phyloP scores from a whole-genome alignment of 2,797 vertebrate genomes.

The Ficedula albicollis region DNA sequence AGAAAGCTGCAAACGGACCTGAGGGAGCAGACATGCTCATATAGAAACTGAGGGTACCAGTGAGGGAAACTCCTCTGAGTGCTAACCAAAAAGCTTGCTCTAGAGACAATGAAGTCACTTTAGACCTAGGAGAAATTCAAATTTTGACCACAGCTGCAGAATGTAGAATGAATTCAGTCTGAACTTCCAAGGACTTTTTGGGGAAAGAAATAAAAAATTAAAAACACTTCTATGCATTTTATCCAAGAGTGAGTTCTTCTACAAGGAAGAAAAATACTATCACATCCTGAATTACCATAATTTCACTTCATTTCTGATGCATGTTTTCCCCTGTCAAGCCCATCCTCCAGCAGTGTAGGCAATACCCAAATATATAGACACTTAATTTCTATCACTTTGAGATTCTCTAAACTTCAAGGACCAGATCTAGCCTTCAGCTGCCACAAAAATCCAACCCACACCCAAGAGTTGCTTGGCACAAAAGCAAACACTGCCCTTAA shows the following conservation, averaged over 20 bases:
- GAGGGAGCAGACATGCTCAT: not conserved
- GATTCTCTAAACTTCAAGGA: not conserved
- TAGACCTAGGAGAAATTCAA: not conserved
- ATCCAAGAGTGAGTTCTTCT: not conserved
- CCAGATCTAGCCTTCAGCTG: not conserved
- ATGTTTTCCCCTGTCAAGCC: not conserved
- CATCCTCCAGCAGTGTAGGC: not conserved
- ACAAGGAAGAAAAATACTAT: not conserved
- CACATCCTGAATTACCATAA: not conserved
- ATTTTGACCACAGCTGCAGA: not conserved
- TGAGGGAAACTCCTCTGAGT: not conserved
- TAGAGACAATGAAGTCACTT: not conserved
- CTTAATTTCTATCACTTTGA: not conserved
- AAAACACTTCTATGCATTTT: not conserved
- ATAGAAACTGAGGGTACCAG: not conserved
- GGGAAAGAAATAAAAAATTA: not conserved
- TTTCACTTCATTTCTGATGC: not conserved
- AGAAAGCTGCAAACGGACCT: not conserved
- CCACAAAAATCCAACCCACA: not conserved
- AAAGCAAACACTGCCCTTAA: not conserved
- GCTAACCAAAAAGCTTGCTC: not conserved
- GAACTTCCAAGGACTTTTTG: not conserved
- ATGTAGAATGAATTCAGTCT: not conserved
- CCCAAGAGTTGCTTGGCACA: not conserved
- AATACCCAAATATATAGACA: not conserved